phyloP scores from a whole-genome alignment of 2,888 invertebrate genomes.

The Bellardia pandia region DNA sequence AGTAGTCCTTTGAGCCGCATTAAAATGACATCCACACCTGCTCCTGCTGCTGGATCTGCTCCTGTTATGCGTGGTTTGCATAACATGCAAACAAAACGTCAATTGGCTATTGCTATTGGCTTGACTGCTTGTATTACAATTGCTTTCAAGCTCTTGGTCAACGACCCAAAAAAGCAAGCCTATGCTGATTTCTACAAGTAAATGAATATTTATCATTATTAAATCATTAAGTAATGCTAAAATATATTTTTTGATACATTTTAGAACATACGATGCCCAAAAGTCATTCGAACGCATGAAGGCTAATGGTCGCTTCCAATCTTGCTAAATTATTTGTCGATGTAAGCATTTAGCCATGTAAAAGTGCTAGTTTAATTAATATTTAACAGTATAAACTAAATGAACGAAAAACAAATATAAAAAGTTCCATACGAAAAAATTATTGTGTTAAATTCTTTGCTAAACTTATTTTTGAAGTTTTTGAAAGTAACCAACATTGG shows the following conservation, averaged over 20 bases:
- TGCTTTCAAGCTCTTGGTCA: constrained; percentile 85
- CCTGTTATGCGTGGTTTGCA: constrained; percentile 90
- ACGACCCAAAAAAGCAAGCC: constrained; percentile 85
- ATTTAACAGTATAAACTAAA: constrained; percentile 58
- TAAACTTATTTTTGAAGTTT: not conserved
- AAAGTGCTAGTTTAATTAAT: constrained; percentile 59
- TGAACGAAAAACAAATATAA: constrained; percentile 74
- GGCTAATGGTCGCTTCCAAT: constrained; percentile 83
- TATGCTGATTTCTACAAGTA: constrained; percentile 93
- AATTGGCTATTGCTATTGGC: constrained; percentile 85
- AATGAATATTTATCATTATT: constrained; percentile 75
- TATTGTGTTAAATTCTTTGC: constrained; percentile 7
- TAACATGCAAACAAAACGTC: constrained; percentile 86
- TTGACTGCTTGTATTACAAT: constrained; percentile 83
- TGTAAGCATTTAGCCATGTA: constrained; percentile 43
- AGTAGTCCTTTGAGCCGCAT: constrained; percentile 51
- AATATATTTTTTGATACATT: constrained; percentile 52
- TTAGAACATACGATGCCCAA: constrained; percentile 82
- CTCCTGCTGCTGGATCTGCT: constrained; percentile 83
- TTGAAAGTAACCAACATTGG: not conserved
- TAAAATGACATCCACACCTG: constrained; percentile 80
- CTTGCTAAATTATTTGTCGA: constrained; percentile 79
- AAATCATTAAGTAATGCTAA: not conserved
- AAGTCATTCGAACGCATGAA: constrained; percentile 84
- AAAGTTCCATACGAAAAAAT: constrained; percentile 36